Evolutionary conservation across 2,888 invertebrate genomes (phyloP), one percentile per base, ranked within the genome.

Genomic region (Sarcophaga carnaria): DNA sequence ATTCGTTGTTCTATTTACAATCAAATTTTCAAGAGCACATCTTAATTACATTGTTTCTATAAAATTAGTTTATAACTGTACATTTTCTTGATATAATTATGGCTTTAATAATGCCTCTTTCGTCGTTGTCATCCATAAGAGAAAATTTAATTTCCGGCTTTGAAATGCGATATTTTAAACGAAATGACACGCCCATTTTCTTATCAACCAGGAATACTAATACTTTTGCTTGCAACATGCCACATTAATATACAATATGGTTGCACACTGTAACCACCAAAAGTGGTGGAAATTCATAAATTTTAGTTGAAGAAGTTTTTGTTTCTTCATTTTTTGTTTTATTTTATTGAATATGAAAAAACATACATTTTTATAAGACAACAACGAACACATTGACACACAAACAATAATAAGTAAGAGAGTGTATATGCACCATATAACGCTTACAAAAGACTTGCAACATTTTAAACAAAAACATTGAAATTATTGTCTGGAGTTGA

Each of bases 181-280:
- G n/a, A 72, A 54, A 17, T 14, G 54, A 45, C 45, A 66, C 84
- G 62, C 80, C 76, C 84, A 77, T 72, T 76, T 84, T 71, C 54
- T 84, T 71, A 62, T 62, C 64, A n/a, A 11, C 54, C 27, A 70
- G 0, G 1, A 45, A 47, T 54, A 71, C 37, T 79, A 17, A 78
- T 22, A 60, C 47, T 17, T 60, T 11, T n/a, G 66, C 54, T 25
- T n/a, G 25, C 14, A 66, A 45, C 54, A 67, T 63, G 22, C 17
- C 49, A 27, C 2, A 76, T 2, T 71, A 37, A 63, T 77, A 75
- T 75, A 27, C 71, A 71, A 76, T 76, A 84, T 84, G 80, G 80
- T 84, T 71, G 79, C 79, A 69, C 62, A 71, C 22, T 47, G 45
- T 64, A 84, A 80, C 69, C 74, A 75, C 84, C 80, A 80, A 66